Conservation (phyloP, 1,140 invertebrate species). For the Rhopalosiphum padi region DNA sequence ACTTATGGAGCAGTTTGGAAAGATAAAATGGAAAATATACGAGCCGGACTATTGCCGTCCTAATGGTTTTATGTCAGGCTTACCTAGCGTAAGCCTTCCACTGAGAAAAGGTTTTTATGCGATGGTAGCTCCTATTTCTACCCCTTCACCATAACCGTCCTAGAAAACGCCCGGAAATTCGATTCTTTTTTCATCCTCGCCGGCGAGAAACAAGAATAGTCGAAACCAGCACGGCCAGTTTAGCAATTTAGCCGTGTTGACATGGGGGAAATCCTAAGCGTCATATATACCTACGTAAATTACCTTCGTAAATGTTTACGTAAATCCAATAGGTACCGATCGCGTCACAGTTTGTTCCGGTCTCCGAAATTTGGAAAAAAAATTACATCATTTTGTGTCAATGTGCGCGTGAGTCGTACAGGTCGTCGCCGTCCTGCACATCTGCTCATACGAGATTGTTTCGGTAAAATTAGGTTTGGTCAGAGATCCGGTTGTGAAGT, state of each 20-base stretch:
- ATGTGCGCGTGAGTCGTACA: neutral
- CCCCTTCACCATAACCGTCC: neutral
- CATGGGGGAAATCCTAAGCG: neutral
- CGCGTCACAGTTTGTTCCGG: neutral
- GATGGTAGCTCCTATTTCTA: neutral
- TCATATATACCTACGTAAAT: neutral
- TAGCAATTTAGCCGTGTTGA: neutral
- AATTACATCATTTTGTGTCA: neutral
- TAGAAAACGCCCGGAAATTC: neutral
- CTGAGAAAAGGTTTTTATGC: neutral
- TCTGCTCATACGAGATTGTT: neutral
- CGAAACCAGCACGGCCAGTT: neutral
- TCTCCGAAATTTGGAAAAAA: neutral
- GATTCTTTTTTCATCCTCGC: neutral
- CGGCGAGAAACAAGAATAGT: neutral
- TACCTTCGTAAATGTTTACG: neutral
- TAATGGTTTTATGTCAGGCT: neutral
- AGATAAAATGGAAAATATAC: neutral
- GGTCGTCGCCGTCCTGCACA: neutral
- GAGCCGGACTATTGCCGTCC: neutral
- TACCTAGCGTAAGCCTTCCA: neutral
- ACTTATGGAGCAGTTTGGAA: neutral
- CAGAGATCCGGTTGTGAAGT: neutral
- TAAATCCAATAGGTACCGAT: neutral
- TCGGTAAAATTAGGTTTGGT: neutral